These are phyloP conservation scores for Lethrus apterus DNA, from an alignment of 1,140 invertebrate genomes.

Conservation along the genomic window DNA sequence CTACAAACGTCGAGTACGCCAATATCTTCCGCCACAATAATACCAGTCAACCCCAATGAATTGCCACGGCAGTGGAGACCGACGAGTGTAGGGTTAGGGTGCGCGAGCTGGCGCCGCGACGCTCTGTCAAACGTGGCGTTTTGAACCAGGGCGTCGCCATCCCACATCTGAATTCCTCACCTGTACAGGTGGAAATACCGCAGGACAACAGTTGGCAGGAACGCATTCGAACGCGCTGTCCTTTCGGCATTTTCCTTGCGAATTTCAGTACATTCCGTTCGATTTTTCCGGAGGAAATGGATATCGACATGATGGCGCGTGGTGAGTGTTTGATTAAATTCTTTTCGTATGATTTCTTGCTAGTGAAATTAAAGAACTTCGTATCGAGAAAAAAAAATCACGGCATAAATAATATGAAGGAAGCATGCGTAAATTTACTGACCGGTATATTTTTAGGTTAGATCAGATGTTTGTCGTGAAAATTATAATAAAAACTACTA, in stretches of 20 bases:
- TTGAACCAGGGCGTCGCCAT: constrained; percentile 31
- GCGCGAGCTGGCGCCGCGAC: constrained; percentile 28
- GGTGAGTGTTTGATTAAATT: too few species aligned
- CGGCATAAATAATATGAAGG: too few species aligned
- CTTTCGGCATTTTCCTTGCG: constrained; percentile 16
- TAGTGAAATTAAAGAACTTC: too few species aligned
- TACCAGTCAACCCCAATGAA: constrained; percentile 8
- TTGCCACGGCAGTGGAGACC: constrained; percentile 5
- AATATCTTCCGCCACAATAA: constrained; percentile 13
- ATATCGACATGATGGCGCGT: too few species aligned
- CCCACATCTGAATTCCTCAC: constrained; percentile 23
- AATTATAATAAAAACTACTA: too few species aligned
- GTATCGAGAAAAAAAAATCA: too few species aligned
- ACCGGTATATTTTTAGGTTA: too few species aligned
- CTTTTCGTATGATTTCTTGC: too few species aligned
- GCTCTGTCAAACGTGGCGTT: constrained; percentile 31
- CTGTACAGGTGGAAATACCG: constrained; percentile 27
- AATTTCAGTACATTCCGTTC: too few species aligned
- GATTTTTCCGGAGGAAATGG: too few species aligned
- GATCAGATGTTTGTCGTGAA: too few species aligned
- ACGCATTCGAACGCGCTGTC: constrained; percentile 14
- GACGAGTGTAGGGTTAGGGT: constrained; percentile 22
- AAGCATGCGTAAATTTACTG: too few species aligned
- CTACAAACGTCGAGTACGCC: constrained; percentile 9
- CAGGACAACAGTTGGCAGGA: constrained; percentile 20